Evolutionary conservation across 1,140 invertebrate species (phyloP), one percentile per base, ranked within the genome.

Genomic region (Leptinotarsa defecta): DNA sequence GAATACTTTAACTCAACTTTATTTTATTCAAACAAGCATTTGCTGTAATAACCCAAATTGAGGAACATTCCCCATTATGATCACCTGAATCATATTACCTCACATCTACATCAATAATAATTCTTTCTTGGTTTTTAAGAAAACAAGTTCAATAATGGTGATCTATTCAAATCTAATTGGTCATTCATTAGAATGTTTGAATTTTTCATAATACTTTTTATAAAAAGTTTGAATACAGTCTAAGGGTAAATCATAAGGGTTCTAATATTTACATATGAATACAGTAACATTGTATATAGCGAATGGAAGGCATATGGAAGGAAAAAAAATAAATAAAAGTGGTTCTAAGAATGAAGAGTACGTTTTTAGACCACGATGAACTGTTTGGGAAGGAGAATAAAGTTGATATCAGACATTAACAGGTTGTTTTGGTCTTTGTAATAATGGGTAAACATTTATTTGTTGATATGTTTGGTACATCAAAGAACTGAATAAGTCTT

Each of bases 251-350:
- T 64, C 22, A 19, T 19, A 22, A 24, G 13, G 6, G 24, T 19
- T 19, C 13, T 19, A 64, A 64, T 64, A 19, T 64, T 15, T 64
- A 24, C n/a, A 64, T 64, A 19, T 64, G 63, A 64, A 64, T 20
- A 64, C 17, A 13, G 49, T 6, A 17, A 64, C 62, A 64, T 64
- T 64, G 8, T 64, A 64, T 20, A 2, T 13, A 13, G 63, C 4
- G 63, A 64, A 64, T 64, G 63, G 63, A 64, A 64, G 3, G 19
- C 22, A 64, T n/a, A n/a, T n/a, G n/a, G n/a, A n/a, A n/a, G n/a
- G n/a, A n/a, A n/a, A n/a, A n/a, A n/a, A n/a, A n/a, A n/a, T n/a
- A 64, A 64, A 64, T 5, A 24, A 64, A 64, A 64, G 4, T 15
- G 3, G 19, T 4, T 64, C 62, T 64, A 19, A 64, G 62, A 0